These are phyloP conservation scores for Spodoptera picta DNA, from an alignment of 2,888 invertebrate genomes.

Conservation along the genomic window DNA sequence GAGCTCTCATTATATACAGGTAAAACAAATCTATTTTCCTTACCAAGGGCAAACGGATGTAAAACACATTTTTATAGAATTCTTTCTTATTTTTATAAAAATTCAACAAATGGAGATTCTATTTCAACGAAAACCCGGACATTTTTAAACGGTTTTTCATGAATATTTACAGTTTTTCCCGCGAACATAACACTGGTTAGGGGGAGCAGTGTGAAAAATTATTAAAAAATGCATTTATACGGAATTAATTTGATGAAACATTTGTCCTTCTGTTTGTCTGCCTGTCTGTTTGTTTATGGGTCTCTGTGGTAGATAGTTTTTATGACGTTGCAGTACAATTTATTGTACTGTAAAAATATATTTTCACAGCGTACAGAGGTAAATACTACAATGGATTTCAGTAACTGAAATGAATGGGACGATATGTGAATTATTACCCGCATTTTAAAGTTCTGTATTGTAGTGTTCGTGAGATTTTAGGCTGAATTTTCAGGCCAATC, in stretches of 20 bases:
- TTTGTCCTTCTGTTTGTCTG: constrained; percentile 6
- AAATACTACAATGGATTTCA: too few species aligned
- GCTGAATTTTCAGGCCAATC: too few species aligned
- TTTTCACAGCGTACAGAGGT: too few species aligned
- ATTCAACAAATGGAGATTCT: constrained; percentile 41
- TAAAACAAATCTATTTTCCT: constrained; percentile 21
- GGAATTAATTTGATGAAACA: constrained; percentile 37
- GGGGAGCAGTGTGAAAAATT: constrained; percentile 37
- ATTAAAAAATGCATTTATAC: constrained; percentile 46
- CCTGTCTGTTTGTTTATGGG: background rate
- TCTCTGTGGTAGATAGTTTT: too few species aligned
- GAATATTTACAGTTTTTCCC: constrained; percentile 45
- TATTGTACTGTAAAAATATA: too few species aligned
- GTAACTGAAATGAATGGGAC: too few species aligned
- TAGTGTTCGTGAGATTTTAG: too few species aligned
- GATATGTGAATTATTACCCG: too few species aligned
- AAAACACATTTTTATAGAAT: constrained; percentile 12
- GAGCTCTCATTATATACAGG: too few species aligned
- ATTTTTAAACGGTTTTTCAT: constrained; percentile 40
- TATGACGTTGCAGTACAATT: too few species aligned
- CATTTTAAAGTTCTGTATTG: too few species aligned
- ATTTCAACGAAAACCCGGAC: constrained; percentile 12
- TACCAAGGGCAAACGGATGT: background rate
- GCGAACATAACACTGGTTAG: constrained; percentile 16
- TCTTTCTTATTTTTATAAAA: constrained; percentile 20